Percentiles rank a stretch among this genome's conserved stretches.
Conservation (phyloP, 2,888 invertebrate genomes). For the Matsumyia berberina region DNA sequence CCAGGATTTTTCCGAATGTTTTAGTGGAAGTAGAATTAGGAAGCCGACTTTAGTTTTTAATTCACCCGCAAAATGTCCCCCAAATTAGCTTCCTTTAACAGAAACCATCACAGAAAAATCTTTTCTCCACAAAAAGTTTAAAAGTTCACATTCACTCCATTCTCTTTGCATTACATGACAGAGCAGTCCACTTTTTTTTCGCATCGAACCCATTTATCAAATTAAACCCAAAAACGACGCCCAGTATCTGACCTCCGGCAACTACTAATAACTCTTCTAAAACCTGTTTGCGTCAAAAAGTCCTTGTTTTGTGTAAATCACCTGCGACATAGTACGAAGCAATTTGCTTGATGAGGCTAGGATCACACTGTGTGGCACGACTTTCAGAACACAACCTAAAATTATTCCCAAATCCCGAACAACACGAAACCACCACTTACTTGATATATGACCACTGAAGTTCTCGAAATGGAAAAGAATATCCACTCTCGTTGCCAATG, state of each 20-base stretch:
- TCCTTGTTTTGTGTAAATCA: conserved; percentile 55
- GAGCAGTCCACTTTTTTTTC: background rate
- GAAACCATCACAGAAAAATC: background rate
- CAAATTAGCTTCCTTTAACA: no score
- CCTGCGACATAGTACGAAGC: conserved; percentile 49
- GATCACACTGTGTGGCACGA: conserved; percentile 72
- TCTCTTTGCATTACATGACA: background rate
- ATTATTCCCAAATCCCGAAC: conserved; percentile 21
- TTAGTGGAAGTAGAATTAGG: no score
- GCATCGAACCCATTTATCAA: conserved; percentile 20
- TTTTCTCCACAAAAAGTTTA: background rate
- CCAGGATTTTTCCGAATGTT: no score
- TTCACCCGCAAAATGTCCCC: no score
- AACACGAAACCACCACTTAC: conserved; percentile 38
- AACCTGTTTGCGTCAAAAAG: conserved; percentile 29
- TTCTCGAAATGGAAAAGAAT: conserved; percentile 24
- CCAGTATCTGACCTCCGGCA: background rate
- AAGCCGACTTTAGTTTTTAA: no score
- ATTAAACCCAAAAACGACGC: conserved; percentile 12
- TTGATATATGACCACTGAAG: conserved; percentile 53
- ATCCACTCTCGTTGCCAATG: conserved; percentile 42
- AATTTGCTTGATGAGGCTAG: conserved; percentile 58
- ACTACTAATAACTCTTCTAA: conserved; percentile 31
- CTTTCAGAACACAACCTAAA: conserved; percentile 37
- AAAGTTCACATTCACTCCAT: background rate